Evolutionary conservation across 2,113 vertebrate genomes (phyloP).

Genomic region (Lampris megalopsis): DNA sequence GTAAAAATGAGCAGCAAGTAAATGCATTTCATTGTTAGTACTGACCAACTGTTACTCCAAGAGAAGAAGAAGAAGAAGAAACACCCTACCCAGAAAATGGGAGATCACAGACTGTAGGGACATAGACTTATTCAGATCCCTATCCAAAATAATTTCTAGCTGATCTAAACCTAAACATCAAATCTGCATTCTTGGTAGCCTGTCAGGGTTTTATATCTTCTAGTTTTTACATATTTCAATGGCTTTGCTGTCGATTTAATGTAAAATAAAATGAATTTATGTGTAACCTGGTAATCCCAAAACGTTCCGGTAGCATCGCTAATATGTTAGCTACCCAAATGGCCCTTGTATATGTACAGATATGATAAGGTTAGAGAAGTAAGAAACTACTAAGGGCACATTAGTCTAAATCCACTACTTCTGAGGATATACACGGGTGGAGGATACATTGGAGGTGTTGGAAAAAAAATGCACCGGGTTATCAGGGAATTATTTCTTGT

Average conservation of each 20-base stretch:
- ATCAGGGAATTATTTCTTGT: slow-evolving; percentile 71
- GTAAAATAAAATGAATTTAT: no score
- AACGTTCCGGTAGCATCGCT: neutral
- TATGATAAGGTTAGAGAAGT: slow-evolving; percentile 25
- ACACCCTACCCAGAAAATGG: neutral
- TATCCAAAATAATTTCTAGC: neutral
- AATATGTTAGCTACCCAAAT: neutral
- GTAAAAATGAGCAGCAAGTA: neutral
- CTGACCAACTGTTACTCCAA: neutral
- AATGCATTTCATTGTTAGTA: neutral
- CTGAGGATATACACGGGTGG: slow-evolving; percentile 15
- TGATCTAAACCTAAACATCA: neutral
- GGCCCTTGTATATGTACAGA: neutral
- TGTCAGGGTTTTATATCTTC: neutral
- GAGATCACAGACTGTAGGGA: neutral
- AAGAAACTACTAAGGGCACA: slow-evolving; percentile 5
- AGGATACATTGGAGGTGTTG: slow-evolving; percentile 29
- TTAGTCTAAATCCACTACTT: slow-evolving; percentile 2
- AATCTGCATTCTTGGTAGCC: no score
- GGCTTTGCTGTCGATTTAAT: no score
- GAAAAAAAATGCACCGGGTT: slow-evolving; percentile 3
- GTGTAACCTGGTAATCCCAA: no score
- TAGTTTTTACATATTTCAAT: neutral
- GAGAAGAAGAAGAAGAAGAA: slow-evolving; percentile 1
- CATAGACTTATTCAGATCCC: neutral